A percentile compares a stretch with the other conserved stretches of the same genome.
Conservation (phyloP, 2,113 vertebrate species). For the Phyllopteryx taeniolatus region DNA sequence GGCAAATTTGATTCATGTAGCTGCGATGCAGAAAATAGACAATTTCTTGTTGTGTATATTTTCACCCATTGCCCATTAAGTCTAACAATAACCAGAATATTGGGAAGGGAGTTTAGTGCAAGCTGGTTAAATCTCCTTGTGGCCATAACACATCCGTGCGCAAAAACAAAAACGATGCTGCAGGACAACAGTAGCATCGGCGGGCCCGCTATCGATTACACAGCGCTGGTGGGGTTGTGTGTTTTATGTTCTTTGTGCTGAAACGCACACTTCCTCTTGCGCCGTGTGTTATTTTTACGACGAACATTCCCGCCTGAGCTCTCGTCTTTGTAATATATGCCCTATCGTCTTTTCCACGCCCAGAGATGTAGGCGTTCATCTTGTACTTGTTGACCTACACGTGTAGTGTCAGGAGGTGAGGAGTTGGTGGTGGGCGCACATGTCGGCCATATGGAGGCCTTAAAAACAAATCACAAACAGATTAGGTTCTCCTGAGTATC, state of each 20-base stretch:
- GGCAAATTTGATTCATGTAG: slow-evolving; percentile 78
- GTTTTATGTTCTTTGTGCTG: slow-evolving; percentile 38
- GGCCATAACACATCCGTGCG: slow-evolving; percentile 68
- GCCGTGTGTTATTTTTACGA: slow-evolving; percentile 49
- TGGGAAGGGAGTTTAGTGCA: slow-evolving; percentile 74
- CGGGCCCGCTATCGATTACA: slow-evolving; percentile 66
- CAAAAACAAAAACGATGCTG: slow-evolving; percentile 59
- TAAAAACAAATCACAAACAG: slow-evolving; percentile 47
- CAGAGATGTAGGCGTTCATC: slow-evolving; percentile 50
- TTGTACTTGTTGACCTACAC: slow-evolving; percentile 65
- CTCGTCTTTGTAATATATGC: slow-evolving; percentile 43
- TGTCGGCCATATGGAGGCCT: slow-evolving; percentile 64
- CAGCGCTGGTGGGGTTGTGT: slow-evolving; percentile 33
- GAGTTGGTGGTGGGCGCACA: neutral
- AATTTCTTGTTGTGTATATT: slow-evolving; percentile 63
- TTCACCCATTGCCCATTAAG: slow-evolving; percentile 64
- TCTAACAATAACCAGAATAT: slow-evolving; percentile 61
- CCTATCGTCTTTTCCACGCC: slow-evolving; percentile 2
- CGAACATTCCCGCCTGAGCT: slow-evolving; percentile 39
- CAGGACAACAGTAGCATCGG: slow-evolving; percentile 61
- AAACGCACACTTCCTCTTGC: slow-evolving; percentile 34
- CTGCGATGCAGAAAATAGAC: slow-evolving; percentile 68
- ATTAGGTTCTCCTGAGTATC: slow-evolving; percentile 48
- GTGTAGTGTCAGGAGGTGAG: slow-evolving; percentile 41
- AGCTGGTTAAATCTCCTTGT: slow-evolving; percentile 74